phyloP scores from a whole-genome alignment of 1,140 invertebrate genomes.

The Tribolium castaneum region DNA sequence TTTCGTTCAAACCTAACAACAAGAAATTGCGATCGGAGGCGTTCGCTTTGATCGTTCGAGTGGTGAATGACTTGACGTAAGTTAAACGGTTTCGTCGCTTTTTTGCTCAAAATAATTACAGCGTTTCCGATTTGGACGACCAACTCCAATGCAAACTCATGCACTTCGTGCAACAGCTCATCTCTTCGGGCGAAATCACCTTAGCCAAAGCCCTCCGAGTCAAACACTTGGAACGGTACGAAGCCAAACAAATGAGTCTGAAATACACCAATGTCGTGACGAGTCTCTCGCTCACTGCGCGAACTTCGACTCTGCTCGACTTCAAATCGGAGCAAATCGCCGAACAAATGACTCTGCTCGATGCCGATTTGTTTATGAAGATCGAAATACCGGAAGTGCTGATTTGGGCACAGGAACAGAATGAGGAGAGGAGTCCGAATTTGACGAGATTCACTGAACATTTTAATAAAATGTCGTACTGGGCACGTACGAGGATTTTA shows the following conservation, averaged over 20 bases:
- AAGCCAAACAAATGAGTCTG: constrained; percentile 66
- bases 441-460: constrained; percentile 97
- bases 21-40: constrained; percentile 85
- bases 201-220: constrained; percentile 90
- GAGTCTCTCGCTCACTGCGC: constrained; percentile 60
- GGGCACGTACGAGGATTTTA: constrained; percentile 85
- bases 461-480: constrained; percentile 99
- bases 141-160: constrained; percentile 81
- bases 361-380: constrained; percentile 95
- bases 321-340: constrained; percentile 94
- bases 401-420: constrained; percentile 97
- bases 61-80: constrained; percentile 95
- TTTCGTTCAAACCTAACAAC: constrained; percentile 80
- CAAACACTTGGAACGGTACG: constrained; percentile 91
- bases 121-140: constrained; percentile 84
- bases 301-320: constrained; percentile 82
- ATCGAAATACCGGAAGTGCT: constrained; percentile 98
- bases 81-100: constrained; percentile 60
- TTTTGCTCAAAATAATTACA: constrained; percentile 62
- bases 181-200: constrained; percentile 85
- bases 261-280: constrained; percentile 50
- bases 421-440: constrained; percentile 96
- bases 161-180: constrained; percentile 92
- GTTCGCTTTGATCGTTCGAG: constrained; percentile 89
- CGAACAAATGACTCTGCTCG: constrained; percentile 98